phyloP scores from a whole-genome alignment of 2,113 vertebrate species.

The Phrynosoma blainvillii region DNA sequence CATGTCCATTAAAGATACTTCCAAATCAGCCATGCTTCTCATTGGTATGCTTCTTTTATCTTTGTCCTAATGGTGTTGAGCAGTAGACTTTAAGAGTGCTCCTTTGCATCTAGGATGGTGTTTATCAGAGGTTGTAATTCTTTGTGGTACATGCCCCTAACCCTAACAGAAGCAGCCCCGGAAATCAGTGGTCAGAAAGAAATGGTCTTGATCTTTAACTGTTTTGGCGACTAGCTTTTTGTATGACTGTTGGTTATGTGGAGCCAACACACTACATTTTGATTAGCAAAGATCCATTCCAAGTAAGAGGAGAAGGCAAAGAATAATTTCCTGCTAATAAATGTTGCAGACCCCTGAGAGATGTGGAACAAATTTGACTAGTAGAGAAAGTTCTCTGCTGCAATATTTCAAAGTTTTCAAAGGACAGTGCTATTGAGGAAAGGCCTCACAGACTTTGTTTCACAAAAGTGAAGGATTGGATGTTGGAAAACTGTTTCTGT shows the following conservation, averaged over 20 bases:
- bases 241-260: neutral
- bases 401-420: rapidly evolving
- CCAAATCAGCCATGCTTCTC: neutral
- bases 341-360: neutral
- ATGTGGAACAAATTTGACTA: rapidly evolving
- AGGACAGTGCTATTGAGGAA: neutral
- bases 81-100: neutral
- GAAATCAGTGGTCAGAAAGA: neutral
- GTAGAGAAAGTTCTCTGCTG: neutral
- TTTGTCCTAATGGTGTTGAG: neutral
- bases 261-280: neutral
- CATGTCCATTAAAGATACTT: neutral
- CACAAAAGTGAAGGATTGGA: neutral
- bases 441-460: conserved; percentile 6
- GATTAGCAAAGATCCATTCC: too few species aligned
- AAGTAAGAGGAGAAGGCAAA: neutral
- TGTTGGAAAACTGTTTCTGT: neutral
- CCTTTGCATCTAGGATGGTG: neutral
- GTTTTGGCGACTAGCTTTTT: neutral
- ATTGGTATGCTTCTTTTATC: neutral
- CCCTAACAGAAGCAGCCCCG: neutral
- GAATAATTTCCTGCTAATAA: neutral
- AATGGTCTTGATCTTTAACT: rapidly evolving
- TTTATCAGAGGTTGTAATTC: neutral
- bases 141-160: neutral